A percentile compares a stretch with the other conserved stretches of the same genome.
These are phyloP conservation scores for Aplysina aerophoba DNA, from an alignment of 37 sponge, comb jelly and placozoan species.

Conservation along the genomic window DNA sequence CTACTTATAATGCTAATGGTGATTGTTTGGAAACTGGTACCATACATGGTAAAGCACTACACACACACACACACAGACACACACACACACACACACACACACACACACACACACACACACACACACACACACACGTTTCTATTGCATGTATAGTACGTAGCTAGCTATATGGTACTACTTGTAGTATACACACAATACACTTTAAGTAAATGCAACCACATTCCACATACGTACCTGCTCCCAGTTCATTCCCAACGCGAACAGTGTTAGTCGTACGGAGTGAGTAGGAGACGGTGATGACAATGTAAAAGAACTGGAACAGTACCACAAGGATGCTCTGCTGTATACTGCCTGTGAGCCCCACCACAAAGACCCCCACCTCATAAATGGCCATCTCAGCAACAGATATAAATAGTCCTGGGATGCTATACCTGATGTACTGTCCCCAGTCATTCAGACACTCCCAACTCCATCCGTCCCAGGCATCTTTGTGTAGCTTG, in stretches of 20 bases:
- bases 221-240: slow-evolving; percentile 52
- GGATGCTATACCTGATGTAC: slow-evolving; percentile 53
- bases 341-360: slow-evolving; percentile 24
- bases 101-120: too few relatives aligned
- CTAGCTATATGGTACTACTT: too few relatives aligned
- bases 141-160: too few relatives aligned
- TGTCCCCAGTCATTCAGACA: slow-evolving; percentile 64
- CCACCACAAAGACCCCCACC: slow-evolving; percentile 49
- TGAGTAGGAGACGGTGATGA: slow-evolving; percentile 48
- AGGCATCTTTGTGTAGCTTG: slow-evolving; percentile 13
- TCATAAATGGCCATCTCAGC: slow-evolving; percentile 59
- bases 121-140: too few relatives aligned
- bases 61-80: too few relatives aligned
- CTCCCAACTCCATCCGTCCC: slow-evolving; percentile 68
- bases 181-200: too few relatives aligned
- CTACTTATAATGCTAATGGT: too few relatives aligned
- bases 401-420: slow-evolving; percentile 43
- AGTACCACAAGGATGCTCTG: slow-evolving; percentile 39
- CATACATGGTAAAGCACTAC: too few relatives aligned
- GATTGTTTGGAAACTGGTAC: too few relatives aligned
- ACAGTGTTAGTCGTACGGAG: slow-evolving; percentile 37
- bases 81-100: too few relatives aligned
- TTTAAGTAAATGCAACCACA: too few relatives aligned
- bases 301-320: slow-evolving; percentile 13
- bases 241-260: slow-evolving; percentile 67